Conservation (phyloP, 2,888 invertebrate genomes). For the Protula sp. region DNA sequence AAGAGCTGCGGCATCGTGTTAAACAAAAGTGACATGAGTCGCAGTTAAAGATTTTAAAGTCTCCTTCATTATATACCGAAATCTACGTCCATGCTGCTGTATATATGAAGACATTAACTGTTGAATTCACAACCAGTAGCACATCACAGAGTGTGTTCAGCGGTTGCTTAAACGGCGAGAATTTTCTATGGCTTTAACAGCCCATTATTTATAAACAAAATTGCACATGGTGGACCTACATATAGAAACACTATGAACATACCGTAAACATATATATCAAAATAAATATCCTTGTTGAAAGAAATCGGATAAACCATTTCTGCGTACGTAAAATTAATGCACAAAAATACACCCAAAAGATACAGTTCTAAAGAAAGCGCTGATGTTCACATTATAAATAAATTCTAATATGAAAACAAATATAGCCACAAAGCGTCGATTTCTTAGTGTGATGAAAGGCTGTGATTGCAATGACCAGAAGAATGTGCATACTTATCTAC, state of each 20-base stretch:
- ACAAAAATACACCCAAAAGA: slow-evolving; percentile 7
- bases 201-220: slow-evolving; percentile 16
- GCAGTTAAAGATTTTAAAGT: slow-evolving; percentile 8
- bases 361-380: slow-evolving; percentile 18
- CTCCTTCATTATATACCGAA: slow-evolving; percentile 15
- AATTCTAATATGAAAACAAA: slow-evolving; percentile 15
- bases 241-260: slow-evolving; percentile 19
- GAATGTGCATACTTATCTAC: slow-evolving; percentile 22
- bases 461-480: slow-evolving; percentile 18
- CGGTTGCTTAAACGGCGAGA: no score
- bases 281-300: slow-evolving; percentile 16
- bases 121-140: slow-evolving; percentile 20
- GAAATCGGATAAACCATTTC: slow-evolving; percentile 12
- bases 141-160: no score
- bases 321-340: not conserved
- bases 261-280: slow-evolving; percentile 18
- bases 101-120: slow-evolving; percentile 25
- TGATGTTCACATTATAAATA: slow-evolving; percentile 19
- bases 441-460: slow-evolving; percentile 11
- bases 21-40: no score
- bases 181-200: slow-evolving; percentile 19
- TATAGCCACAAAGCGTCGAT: slow-evolving; percentile 7
- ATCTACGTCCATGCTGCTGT: slow-evolving; percentile 19
- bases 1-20: no score
- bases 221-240: slow-evolving; percentile 14